These are phyloP conservation scores for Andrena cerasifolii DNA, from an alignment of 1,140 invertebrate genomes.

Conservation along the genomic window DNA sequence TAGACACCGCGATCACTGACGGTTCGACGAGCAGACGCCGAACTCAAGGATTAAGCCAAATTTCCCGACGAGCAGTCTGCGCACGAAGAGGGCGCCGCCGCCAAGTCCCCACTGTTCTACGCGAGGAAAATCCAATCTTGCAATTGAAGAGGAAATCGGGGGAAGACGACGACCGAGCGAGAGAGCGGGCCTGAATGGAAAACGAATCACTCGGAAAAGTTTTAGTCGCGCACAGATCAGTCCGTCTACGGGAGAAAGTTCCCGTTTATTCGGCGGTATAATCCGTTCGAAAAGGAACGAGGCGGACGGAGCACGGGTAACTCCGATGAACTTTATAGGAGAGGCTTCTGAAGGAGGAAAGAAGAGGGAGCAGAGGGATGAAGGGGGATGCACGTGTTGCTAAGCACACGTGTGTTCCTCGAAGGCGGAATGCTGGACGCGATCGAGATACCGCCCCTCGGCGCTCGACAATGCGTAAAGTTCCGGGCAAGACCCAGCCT, in stretches of 20 bases:
- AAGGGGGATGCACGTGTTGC: background rate
- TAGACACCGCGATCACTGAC: constrained; percentile 32
- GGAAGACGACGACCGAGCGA: background rate
- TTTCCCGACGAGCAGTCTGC: background rate
- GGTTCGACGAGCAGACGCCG: constrained; percentile 35
- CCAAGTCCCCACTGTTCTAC: constrained; percentile 5
- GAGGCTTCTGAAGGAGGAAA: background rate
- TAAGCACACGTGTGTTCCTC: constrained; percentile 13
- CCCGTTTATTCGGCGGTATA: constrained; percentile 55
- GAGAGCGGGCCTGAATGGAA: constrained; percentile 53
- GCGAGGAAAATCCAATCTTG: constrained; percentile 61
- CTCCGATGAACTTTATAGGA: constrained; percentile 29
- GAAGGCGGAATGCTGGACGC: constrained; percentile 3
- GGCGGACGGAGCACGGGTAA: too few relatives aligned
- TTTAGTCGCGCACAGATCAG: constrained; percentile 51
- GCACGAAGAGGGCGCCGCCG: background rate
- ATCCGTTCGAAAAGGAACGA: constrained; percentile 21
- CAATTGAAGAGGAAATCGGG: constrained; percentile 33
- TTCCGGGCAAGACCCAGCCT: constrained; percentile 21
- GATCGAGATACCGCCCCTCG: constrained; percentile 16
- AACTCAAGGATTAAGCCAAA: constrained; percentile 57
- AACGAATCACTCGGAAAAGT: constrained; percentile 69
- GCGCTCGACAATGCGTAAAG: constrained; percentile 35
- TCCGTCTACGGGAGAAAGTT: constrained; percentile 50
- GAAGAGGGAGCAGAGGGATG: background rate